Evolutionary conservation across 2,797 vertebrate species (phyloP).

Genomic region (Eulemur mongoz): DNA sequence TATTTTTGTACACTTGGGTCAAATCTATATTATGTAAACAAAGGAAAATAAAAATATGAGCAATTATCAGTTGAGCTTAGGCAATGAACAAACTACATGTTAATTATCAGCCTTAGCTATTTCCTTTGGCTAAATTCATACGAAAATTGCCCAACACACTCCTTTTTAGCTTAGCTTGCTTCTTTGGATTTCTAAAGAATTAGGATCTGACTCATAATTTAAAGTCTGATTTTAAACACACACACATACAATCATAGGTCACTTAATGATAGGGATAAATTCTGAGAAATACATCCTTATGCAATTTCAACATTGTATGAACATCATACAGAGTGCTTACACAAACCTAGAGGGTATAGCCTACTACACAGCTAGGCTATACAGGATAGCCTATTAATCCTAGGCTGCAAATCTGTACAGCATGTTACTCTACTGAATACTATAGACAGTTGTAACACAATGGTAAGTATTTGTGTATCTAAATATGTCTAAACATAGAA

Average conservation of each 20-base stretch:
- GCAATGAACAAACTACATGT: not conserved
- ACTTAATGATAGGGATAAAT: not conserved
- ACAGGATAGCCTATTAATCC: not conserved
- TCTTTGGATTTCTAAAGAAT: not conserved
- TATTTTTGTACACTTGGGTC: not conserved
- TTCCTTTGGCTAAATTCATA: conserved; percentile 34
- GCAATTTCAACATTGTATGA: not conserved
- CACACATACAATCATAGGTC: not conserved
- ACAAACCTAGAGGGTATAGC: not conserved
- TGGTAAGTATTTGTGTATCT: not conserved
- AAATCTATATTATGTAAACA: conserved; percentile 34
- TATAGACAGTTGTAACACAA: not conserved
- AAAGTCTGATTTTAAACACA: not conserved
- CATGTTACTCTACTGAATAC: not conserved
- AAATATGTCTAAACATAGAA: not conserved
- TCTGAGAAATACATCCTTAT: not conserved
- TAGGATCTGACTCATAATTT: not conserved
- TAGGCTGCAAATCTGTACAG: not conserved
- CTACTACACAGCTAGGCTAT: not conserved
- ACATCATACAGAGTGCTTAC: not conserved
- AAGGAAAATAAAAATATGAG: not conserved
- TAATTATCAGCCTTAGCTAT: conserved; percentile 27
- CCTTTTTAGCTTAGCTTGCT: not conserved
- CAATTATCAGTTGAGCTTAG: conserved; percentile 1
- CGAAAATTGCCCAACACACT: not conserved